phyloP scores from a whole-genome alignment of 2,113 vertebrate species.

The Progne subis region DNA sequence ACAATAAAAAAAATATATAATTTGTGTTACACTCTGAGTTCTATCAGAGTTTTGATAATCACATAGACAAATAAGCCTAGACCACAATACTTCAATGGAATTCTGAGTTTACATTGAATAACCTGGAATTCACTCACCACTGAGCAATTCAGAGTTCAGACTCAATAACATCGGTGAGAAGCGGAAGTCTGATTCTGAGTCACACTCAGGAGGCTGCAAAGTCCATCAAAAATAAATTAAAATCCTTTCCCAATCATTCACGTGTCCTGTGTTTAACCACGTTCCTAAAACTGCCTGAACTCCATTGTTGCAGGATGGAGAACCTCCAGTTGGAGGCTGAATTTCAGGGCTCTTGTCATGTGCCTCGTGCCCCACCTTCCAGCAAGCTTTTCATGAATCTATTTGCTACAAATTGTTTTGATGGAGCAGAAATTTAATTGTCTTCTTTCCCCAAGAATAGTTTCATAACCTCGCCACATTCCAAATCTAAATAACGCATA shows the following conservation, averaged over 20 bases:
- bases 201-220: not conserved
- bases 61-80: not conserved
- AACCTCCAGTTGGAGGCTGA: not conserved
- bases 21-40: not conserved
- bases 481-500: conserved; percentile 46
- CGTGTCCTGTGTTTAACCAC: not conserved
- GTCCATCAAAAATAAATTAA: not conserved
- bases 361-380: not conserved
- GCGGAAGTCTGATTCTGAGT: not conserved
- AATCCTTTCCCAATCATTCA: not conserved
- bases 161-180: accelerated
- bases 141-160: not conserved
- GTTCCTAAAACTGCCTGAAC: not conserved
- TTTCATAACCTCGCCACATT: not conserved
- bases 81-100: accelerated
- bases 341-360: not conserved
- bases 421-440: not conserved
- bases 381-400: not conserved
- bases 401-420: not conserved
- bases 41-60: not conserved
- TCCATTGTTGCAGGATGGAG: not conserved
- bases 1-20: not conserved
- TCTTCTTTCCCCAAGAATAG: not conserved
- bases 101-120: not conserved
- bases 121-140: not conserved